Percentiles rank a stretch among this genome's conserved stretches.
Evolutionary conservation across 1,140 invertebrate genomes (phyloP).

Genomic region (Drosophila lini): DNA sequence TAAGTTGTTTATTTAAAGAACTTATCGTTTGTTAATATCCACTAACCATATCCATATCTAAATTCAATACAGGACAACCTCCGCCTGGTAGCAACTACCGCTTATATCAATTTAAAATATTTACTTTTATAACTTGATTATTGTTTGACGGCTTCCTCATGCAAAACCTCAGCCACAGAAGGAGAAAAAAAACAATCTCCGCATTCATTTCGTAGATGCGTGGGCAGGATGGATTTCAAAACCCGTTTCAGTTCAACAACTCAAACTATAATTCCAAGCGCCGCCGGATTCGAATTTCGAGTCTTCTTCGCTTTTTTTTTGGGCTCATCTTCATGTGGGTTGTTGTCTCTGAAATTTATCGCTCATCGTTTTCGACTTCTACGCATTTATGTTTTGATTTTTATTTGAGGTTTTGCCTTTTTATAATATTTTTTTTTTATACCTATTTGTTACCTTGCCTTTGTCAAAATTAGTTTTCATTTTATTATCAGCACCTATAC

Average conservation of each 20-base stretch:
- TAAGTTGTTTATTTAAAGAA: neutral
- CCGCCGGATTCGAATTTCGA: conserved; percentile 19
- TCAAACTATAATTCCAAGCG: conserved; percentile 31
- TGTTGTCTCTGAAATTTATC: conserved; percentile 73
- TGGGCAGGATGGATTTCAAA: conserved; percentile 20
- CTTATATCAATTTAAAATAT: conserved; percentile 22
- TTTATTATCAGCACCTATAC: conserved; percentile 69
- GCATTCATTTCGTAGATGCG: conserved; percentile 28
- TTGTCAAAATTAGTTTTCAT: conserved; percentile 75
- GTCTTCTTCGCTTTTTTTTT: neutral
- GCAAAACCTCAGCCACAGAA: conserved; percentile 24
- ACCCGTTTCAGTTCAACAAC: conserved; percentile 32
- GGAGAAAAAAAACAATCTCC: conserved; percentile 20
- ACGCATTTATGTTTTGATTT: conserved; percentile 52
- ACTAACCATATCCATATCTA: neutral
- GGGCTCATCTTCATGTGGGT: conserved; percentile 52
- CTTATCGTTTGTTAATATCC: neutral
- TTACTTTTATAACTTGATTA: conserved; percentile 42
- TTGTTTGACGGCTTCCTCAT: conserved; percentile 34
- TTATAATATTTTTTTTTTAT: conserved; percentile 28
- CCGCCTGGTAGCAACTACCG: conserved; percentile 5
- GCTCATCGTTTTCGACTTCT: conserved; percentile 67
- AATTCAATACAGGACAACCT: conserved; percentile 3
- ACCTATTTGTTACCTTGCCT: conserved; percentile 44
- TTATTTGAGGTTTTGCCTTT: conserved; percentile 22